Conservation (phyloP, 1,140 invertebrate species). For the Epicauta chinensis region DNA sequence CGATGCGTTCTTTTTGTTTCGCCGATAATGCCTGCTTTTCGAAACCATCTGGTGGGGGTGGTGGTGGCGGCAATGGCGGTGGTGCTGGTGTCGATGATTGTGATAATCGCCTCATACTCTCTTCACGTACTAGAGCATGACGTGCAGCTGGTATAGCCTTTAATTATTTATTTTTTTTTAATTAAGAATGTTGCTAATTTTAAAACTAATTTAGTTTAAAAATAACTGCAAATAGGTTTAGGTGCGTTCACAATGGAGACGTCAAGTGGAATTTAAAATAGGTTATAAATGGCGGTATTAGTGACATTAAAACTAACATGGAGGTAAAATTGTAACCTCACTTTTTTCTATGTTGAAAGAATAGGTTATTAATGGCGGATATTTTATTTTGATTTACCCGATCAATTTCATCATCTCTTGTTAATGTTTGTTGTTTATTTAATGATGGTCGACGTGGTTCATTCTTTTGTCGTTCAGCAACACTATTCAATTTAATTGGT, state of each 20-base stretch:
- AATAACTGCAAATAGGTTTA: too few relatives aligned
- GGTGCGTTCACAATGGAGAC: too few relatives aligned
- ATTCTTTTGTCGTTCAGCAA: slow-evolving; percentile 29
- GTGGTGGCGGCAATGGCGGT: slow-evolving; percentile 63
- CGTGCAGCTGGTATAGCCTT: slow-evolving; percentile 27
- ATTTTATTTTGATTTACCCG: slow-evolving; percentile 13
- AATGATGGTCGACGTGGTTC: slow-evolving; percentile 19
- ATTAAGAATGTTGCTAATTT: too few relatives aligned
- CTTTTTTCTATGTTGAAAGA: too few relatives aligned
- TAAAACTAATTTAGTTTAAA: too few relatives aligned
- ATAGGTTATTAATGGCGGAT: not conserved
- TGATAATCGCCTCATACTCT: slow-evolving; percentile 40
- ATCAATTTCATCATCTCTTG: slow-evolving; percentile 27
- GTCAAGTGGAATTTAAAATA: too few relatives aligned
- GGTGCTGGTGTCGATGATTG: slow-evolving; percentile 56
- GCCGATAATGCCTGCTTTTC: slow-evolving; percentile 46
- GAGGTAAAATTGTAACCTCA: too few relatives aligned
- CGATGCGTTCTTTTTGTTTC: slow-evolving; percentile 54
- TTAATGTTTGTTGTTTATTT: slow-evolving; percentile 11
- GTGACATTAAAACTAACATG: too few relatives aligned
- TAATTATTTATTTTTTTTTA: too few relatives aligned
- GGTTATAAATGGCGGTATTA: too few relatives aligned
- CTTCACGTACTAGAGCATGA: slow-evolving; percentile 32
- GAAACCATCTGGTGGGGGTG: slow-evolving; percentile 33
- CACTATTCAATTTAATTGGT: slow-evolving; percentile 33